A percentile compares a stretch with the other conserved stretches of the same genome.
These are phyloP conservation scores for Dendrolimus punctatus DNA, from an alignment of 1,140 invertebrate genomes.

Conservation along the genomic window DNA sequence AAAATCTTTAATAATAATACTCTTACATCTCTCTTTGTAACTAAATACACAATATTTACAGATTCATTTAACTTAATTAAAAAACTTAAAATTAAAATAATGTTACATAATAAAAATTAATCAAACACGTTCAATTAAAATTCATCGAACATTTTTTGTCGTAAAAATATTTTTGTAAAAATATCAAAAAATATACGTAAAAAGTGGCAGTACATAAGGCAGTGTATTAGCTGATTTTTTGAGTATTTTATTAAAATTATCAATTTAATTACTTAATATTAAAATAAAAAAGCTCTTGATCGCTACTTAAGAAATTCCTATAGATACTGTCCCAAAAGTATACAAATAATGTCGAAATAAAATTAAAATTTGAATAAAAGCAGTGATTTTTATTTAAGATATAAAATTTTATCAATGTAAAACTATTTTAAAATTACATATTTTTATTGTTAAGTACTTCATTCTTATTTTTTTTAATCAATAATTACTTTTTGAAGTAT, in stretches of 20 bases:
- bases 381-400: too few relatives aligned
- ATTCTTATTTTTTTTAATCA: too few relatives aligned
- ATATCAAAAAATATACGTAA: too few relatives aligned
- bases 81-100: slow-evolving; percentile 34
- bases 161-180: too few relatives aligned
- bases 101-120: slow-evolving; percentile 38
- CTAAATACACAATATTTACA: slow-evolving; percentile 70
- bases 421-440: too few relatives aligned
- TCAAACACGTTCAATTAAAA: slow-evolving; percentile 22
- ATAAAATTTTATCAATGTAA: too few relatives aligned
- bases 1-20: slow-evolving; percentile 64
- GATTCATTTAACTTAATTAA: slow-evolving; percentile 44
- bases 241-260: slow-evolving; percentile 46
- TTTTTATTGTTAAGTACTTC: too few relatives aligned
- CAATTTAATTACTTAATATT: slow-evolving; percentile 15
- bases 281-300: slow-evolving; percentile 29
- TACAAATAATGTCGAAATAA: slow-evolving; percentile 22
- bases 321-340: slow-evolving; percentile 42
- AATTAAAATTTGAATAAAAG: too few relatives aligned
- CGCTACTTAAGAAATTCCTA: slow-evolving; percentile 31
- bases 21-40: slow-evolving; percentile 60
- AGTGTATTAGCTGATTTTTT: slow-evolving; percentile 61
- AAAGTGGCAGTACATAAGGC: slow-evolving; percentile 46
- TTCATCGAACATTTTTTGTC: slow-evolving; percentile 11
- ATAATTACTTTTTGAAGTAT: too few relatives aligned